Percentiles rank a stretch among this genome's conserved stretches.
phyloP scores from a whole-genome alignment of 1,140 invertebrate species.

The Achroia grisella region DNA sequence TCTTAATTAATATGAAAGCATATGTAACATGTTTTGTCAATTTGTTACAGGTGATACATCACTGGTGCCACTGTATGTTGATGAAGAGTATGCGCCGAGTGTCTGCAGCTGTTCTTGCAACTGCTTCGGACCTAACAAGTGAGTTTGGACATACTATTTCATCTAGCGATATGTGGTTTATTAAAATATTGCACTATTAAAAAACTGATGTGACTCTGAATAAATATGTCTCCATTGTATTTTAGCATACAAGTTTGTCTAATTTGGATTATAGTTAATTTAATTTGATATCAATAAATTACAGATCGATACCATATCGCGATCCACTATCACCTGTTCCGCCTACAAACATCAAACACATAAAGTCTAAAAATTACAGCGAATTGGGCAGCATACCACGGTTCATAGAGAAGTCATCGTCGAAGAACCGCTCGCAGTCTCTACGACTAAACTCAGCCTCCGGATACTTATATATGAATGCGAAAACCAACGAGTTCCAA shows the following conservation, averaged over 20 bases:
- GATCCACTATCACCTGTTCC: constrained; percentile 65
- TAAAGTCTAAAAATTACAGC: constrained; percentile 44
- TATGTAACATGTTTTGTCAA: neutral
- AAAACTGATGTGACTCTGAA: neutral
- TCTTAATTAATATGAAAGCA: neutral
- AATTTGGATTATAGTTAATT: constrained; percentile 1
- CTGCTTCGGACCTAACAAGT: constrained; percentile 63
- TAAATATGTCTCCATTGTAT: neutral
- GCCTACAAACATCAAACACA: constrained; percentile 54
- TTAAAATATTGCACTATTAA: too few species aligned
- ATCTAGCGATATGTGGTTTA: too few species aligned
- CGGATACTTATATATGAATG: constrained; percentile 70
- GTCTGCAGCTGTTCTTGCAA: constrained; percentile 67
- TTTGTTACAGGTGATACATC: constrained; percentile 50
- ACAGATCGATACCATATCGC: constrained; percentile 59
- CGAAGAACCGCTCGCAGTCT: constrained; percentile 56
- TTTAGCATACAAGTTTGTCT: too few species aligned
- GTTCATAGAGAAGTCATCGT: constrained; percentile 61
- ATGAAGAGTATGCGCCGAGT: constrained; percentile 60
- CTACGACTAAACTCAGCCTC: constrained; percentile 66
- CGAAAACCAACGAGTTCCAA: constrained; percentile 63
- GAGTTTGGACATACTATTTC: constrained; percentile 14
- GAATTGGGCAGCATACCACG: constrained; percentile 51
- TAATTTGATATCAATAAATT: constrained; percentile 14
- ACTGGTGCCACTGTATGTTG: constrained; percentile 47